Evolutionary conservation across 2,113 vertebrate species (phyloP), one percentile per base, ranked within the genome.

Genomic region (Motacilla alba): DNA sequence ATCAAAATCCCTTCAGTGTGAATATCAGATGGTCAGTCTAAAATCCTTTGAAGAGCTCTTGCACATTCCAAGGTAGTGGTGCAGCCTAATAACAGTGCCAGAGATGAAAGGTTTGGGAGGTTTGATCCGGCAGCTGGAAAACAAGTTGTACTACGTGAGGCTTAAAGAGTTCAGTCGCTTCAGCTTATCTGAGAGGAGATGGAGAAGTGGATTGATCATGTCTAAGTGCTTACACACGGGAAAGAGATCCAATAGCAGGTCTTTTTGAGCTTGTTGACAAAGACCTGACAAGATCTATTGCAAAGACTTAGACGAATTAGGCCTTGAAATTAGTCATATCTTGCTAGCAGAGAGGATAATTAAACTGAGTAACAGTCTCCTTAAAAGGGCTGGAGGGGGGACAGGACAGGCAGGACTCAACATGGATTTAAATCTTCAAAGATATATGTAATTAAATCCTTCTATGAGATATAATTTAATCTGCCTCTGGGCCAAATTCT

Each of bases 21-120:
- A 74, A 31, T 94, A 94, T 96, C 75, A 96, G 84, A 70, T 80
- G 73, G 93, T 89, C 90, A 73, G 76, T 39, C 73, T 59, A 33
- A 95, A 94, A 93, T 60, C 53, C 78, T 88, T 97, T 96, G 91
- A 95, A 96, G 81, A 88, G 33, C 37, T 53, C 74, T 89, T 15
- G 53, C 70, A 82, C 79, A 89, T 96, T 93, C 88, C 63, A 69
- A 62, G 43, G 52, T 69, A 76, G 58, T 4, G 2, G 67, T 53
- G 58, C 72, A 93, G 75, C 37, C 67, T 96, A 79, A 62, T 94
- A 93, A 82, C 37, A 64, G 56, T 41, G 33, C 59, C 67, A 80
- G 79, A 93, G 70, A 96, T 96, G 72, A 95, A 97, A 95, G 72
- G 47, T 59, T 90, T 88, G 83, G 39, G 75, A 87, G 43, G 72